phyloP scores from a whole-genome alignment of 2,888 invertebrate genomes.

The Octodonta nipae region DNA sequence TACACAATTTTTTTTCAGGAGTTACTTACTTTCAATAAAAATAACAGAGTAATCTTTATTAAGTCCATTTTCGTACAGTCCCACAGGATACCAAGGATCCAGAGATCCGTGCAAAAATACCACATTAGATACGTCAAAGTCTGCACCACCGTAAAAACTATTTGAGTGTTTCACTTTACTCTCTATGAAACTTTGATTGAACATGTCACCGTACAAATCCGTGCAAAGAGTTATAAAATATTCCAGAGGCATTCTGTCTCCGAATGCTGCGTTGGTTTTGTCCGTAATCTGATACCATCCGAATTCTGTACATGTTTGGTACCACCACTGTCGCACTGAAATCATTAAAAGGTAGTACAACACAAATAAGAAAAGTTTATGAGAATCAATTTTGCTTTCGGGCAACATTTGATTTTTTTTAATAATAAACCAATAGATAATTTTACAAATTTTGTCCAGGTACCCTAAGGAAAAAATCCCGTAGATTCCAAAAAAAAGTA shows the following conservation, averaged over 20 bases:
- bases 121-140: slow-evolving; percentile 41
- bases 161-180: slow-evolving; percentile 46
- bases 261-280: slow-evolving; percentile 49
- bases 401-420: too few species aligned
- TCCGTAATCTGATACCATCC: slow-evolving; percentile 87
- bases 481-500: too few species aligned
- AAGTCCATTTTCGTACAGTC: slow-evolving; percentile 36
- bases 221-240: slow-evolving; percentile 54
- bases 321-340: slow-evolving; percentile 73
- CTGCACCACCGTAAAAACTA: slow-evolving; percentile 38
- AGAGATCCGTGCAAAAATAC: slow-evolving; percentile 46
- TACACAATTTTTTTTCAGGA: too few species aligned
- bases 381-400: too few species aligned
- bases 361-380: too few species aligned
- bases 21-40: background rate
- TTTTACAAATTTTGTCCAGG: too few species aligned
- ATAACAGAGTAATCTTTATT: background rate
- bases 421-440: too few species aligned
- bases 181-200: slow-evolving; percentile 42
- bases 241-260: slow-evolving; percentile 56
- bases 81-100: slow-evolving; percentile 46
- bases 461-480: too few species aligned
- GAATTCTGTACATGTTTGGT: slow-evolving; percentile 91
- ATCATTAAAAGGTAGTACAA: background rate
- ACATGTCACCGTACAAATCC: slow-evolving; percentile 53